phyloP scores from a whole-genome alignment of 2,797 vertebrate species.

The Pseudochirops cupreus region DNA sequence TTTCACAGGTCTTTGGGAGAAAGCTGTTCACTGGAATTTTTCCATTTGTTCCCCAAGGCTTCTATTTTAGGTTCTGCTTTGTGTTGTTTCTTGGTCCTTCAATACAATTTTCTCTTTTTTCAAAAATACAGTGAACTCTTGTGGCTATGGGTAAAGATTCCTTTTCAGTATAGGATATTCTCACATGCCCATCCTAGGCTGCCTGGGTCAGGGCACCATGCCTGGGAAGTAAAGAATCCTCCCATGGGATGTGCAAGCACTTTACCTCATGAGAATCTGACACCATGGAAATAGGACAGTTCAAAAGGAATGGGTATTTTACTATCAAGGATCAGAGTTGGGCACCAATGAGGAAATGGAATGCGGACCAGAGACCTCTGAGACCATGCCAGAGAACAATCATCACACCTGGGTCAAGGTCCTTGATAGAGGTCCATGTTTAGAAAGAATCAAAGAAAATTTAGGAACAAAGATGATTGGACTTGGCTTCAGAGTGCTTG shows the following conservation, averaged over 20 bases:
- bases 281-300: background rate
- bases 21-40: background rate
- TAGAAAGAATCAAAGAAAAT: background rate
- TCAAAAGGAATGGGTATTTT: background rate
- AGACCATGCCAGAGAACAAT: background rate
- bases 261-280: background rate
- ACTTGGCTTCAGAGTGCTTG: background rate
- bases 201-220: background rate
- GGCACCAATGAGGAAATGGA: background rate
- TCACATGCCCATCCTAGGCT: background rate
- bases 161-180: background rate
- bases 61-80: background rate
- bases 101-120: background rate
- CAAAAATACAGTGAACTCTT: background rate
- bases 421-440: background rate
- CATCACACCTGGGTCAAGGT: background rate
- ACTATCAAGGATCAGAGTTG: background rate
- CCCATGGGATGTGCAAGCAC: background rate
- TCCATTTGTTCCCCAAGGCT: background rate
- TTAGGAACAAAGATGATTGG: background rate
- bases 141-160: background rate
- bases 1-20: background rate
- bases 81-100: background rate
- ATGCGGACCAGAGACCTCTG: background rate
- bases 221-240: background rate